A percentile compares a stretch with the other conserved stretches of the same genome.
Conservation (phyloP, 2,113 vertebrate species). For the Serilophus lunatus region DNA sequence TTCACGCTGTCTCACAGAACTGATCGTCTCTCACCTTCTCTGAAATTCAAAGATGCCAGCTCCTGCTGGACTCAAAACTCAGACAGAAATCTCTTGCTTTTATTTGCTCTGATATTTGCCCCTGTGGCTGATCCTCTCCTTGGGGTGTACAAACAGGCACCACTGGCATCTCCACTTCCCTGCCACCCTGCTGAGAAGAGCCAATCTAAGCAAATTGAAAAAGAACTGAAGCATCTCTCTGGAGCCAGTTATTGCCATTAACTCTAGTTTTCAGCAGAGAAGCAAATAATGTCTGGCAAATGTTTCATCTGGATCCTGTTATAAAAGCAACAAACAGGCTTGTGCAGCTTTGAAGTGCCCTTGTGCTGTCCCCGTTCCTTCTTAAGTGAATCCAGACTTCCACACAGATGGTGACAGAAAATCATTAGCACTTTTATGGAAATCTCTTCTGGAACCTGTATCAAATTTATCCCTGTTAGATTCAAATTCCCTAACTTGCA, state of each 20-base stretch:
- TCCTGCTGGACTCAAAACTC: neutral
- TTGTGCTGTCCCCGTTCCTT: neutral
- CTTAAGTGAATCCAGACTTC: neutral
- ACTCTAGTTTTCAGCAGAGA: neutral
- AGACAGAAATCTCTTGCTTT: neutral
- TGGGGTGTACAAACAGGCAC: too few relatives aligned
- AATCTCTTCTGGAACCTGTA: neutral
- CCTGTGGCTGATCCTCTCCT: neutral
- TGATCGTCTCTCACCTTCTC: neutral
- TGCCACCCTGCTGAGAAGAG: neutral
- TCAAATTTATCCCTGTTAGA: neutral
- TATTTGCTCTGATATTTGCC: neutral
- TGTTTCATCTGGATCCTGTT: neutral
- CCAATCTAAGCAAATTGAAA: neutral
- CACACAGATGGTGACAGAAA: neutral
- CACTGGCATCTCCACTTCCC: fast-evolving
- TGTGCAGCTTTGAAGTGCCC: neutral
- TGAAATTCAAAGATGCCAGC: too few relatives aligned
- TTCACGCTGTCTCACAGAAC: neutral
- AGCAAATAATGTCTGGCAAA: neutral
- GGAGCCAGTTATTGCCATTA: neutral
- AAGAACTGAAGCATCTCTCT: neutral
- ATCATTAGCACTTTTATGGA: neutral
- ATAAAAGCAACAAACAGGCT: neutral
- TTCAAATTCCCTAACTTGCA: neutral